Evolutionary conservation across 2,888 invertebrate genomes (phyloP).

Genomic region (Rutpela maculata): DNA sequence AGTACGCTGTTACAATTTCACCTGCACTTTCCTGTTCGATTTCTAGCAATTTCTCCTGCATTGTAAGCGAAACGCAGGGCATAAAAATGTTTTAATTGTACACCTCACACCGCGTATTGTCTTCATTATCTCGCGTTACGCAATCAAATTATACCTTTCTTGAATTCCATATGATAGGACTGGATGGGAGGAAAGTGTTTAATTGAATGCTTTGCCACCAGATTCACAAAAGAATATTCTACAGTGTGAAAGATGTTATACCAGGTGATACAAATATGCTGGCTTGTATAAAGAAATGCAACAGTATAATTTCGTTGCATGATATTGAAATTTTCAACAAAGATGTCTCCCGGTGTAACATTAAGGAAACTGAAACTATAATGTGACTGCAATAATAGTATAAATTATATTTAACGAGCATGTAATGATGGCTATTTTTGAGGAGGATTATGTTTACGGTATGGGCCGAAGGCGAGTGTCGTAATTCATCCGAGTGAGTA

Average conservation of each 20-base stretch:
- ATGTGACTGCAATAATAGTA: no score
- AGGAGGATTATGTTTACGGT: no score
- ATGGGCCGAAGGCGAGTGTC: no score
- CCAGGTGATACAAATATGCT: neutral
- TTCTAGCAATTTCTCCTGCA: conserved; percentile 69
- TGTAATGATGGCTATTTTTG: no score
- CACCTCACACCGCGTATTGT: neutral
- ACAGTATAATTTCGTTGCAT: no score
- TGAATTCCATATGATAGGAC: neutral
- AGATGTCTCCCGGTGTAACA: no score
- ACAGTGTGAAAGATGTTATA: neutral
- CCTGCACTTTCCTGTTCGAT: conserved; percentile 70
- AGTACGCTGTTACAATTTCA: conserved; percentile 65
- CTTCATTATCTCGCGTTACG: conserved; percentile 5
- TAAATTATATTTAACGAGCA: no score
- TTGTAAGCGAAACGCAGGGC: conserved; percentile 37
- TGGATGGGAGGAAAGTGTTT: neutral
- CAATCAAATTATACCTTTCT: neutral
- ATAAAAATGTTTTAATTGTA: conserved; percentile 42
- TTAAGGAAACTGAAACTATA: no score
- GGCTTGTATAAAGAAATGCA: no score
- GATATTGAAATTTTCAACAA: no score
- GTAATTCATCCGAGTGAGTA: no score
- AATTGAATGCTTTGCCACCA: neutral
- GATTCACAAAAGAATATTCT: neutral